A percentile compares a stretch with the other conserved stretches of the same genome.
Evolutionary conservation across 2,797 vertebrate genomes (phyloP).

Genomic region (Falco novaeseelandiae): DNA sequence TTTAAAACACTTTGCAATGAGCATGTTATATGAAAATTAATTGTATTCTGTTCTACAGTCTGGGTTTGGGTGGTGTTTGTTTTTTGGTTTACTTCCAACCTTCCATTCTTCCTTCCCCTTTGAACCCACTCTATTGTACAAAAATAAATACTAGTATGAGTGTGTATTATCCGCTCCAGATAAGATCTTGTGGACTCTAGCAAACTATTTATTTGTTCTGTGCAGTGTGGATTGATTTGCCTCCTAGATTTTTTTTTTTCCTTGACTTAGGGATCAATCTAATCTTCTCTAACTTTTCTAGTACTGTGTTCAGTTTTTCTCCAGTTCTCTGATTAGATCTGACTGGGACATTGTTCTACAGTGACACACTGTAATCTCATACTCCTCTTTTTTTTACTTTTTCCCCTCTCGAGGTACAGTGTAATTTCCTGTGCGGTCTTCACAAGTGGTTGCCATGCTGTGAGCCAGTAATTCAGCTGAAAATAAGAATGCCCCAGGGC

Average conservation of each 20-base stretch:
- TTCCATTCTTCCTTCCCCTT: neutral
- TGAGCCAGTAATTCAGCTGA: constrained; percentile 18
- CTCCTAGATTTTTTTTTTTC: neutral
- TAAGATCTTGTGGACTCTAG: neutral
- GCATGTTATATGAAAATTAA: neutral
- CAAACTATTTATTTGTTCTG: neutral
- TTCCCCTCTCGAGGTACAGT: neutral
- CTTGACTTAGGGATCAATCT: constrained; percentile 37
- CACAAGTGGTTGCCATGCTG: constrained; percentile 18
- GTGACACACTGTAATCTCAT: neutral
- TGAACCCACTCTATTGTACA: neutral
- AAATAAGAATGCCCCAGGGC: constrained; percentile 25
- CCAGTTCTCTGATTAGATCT: neutral
- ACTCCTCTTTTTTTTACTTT: neutral
- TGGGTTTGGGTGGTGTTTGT: neutral
- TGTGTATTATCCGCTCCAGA: neutral
- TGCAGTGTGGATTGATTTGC: constrained; percentile 28
- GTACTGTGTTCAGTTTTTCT: neutral
- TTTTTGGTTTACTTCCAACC: neutral
- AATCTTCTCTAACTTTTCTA: constrained; percentile 16
- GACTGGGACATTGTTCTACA: constrained; percentile 1
- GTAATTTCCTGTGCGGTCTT: constrained; percentile 29
- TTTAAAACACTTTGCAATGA: neutral
- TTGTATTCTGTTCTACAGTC: neutral
- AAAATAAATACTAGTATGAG: neutral